Conservation (phyloP, 1,140 invertebrate species). For the Aphidius ervi region DNA sequence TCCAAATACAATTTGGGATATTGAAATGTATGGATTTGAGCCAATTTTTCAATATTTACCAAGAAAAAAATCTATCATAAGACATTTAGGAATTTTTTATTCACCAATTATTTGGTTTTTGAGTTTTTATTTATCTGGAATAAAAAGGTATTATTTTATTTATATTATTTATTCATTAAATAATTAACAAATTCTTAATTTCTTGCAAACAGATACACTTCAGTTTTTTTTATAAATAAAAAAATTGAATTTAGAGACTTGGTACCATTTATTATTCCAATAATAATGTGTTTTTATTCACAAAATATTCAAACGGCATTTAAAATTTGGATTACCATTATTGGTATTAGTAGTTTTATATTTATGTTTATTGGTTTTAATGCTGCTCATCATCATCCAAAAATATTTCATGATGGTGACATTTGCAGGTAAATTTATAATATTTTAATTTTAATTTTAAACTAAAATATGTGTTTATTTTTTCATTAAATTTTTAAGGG, state of each 20-base stretch:
- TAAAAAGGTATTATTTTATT: conserved; percentile 48
- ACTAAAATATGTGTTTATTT: background rate
- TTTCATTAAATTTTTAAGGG: conserved; percentile 33
- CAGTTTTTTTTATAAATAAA: conserved; percentile 15
- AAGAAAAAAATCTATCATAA: conserved; percentile 33
- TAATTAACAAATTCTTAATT: too few species aligned
- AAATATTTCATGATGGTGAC: conserved; percentile 81
- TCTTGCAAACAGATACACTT: conserved; percentile 36
- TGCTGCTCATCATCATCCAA: conserved; percentile 79
- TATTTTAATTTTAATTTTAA: background rate
- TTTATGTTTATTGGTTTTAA: conserved; percentile 67
- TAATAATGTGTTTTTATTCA: conserved; percentile 50
- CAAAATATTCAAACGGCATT: conserved; percentile 39
- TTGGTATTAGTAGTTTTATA: conserved; percentile 57
- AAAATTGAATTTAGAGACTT: conserved; percentile 40
- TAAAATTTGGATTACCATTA: conserved; percentile 59
- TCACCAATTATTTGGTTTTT: conserved; percentile 53
- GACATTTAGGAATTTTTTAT: conserved; percentile 51
- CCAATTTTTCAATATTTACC: conserved; percentile 70
- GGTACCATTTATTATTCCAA: conserved; percentile 54
- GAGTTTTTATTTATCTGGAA: conserved; percentile 43
- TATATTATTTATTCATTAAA: too few species aligned
- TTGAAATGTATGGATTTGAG: conserved; percentile 68
- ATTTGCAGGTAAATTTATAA: conserved; percentile 41
- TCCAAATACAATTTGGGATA: conserved; percentile 73